phyloP scores from a whole-genome alignment of 2,797 vertebrate species.

The Smutsia temminckii region DNA sequence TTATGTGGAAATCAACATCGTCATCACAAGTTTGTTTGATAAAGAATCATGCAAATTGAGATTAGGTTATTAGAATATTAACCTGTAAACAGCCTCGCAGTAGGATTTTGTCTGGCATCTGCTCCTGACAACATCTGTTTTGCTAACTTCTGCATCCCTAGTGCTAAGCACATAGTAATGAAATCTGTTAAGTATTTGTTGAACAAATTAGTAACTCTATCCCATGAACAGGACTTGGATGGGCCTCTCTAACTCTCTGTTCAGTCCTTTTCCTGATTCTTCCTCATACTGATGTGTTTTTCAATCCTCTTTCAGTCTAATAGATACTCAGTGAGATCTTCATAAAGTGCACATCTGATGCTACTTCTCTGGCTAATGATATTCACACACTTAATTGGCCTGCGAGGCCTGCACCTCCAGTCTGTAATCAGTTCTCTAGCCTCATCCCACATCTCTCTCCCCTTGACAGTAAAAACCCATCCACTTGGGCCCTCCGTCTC shows the following conservation, averaged over 20 bases:
- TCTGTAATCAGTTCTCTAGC: not conserved
- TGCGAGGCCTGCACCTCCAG: not conserved
- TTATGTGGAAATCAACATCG: not conserved
- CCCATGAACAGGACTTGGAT: not conserved
- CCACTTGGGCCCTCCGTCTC: not conserved
- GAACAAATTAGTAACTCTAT: not conserved
- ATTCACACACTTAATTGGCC: not conserved
- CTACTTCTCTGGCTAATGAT: not conserved
- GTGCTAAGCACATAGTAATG: not conserved
- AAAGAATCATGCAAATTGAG: conserved; percentile 16
- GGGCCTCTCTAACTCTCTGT: not conserved
- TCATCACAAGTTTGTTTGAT: not conserved
- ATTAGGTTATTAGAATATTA: not conserved
- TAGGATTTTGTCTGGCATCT: not conserved
- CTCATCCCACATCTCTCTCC: not conserved
- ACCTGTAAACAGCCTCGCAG: not conserved
- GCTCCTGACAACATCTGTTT: not conserved
- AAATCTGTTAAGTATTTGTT: not conserved
- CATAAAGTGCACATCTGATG: not conserved
- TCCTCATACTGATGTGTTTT: not conserved
- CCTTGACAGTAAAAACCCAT: not conserved
- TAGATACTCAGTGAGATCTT: not conserved
- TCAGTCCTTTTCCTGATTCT: conserved; percentile 10
- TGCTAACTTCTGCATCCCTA: not conserved
- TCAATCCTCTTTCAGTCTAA: not conserved